Percentiles rank a stretch among this genome's conserved stretches.
These are phyloP conservation scores for Heptranchias perlo DNA, from an alignment of 2,113 vertebrate species.

Conservation along the genomic window DNA sequence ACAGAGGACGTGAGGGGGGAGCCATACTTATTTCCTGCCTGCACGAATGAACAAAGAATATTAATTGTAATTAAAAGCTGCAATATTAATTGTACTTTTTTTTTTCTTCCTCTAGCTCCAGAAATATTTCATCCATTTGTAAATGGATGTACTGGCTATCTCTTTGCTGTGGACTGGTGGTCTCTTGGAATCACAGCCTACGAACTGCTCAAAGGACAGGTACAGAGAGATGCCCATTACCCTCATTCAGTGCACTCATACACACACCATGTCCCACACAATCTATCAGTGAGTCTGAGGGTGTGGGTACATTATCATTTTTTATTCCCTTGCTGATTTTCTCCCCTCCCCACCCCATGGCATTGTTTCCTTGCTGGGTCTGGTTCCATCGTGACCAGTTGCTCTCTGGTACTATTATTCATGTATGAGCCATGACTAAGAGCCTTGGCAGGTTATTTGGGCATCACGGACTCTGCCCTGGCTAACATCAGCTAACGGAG, in stretches of 20 bases:
- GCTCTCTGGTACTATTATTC: neutral
- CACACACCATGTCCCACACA: neutral
- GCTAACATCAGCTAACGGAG: neutral
- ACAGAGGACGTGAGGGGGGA: neutral
- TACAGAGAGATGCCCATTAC: slow-evolving; percentile 43
- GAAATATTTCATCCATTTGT: slow-evolving; percentile 80
- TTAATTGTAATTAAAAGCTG: neutral
- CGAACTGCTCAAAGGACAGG: slow-evolving; percentile 86
- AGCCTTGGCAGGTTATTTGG: neutral
- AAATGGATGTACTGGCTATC: slow-evolving; percentile 71
- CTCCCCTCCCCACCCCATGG: neutral
- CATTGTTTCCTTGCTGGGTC: neutral
- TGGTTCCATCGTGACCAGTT: neutral
- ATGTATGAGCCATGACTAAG: neutral
- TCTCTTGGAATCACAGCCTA: slow-evolving; percentile 82
- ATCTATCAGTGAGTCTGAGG: neutral
- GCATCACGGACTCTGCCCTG: too few relatives aligned
- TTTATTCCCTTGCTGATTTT: neutral
- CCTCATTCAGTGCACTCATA: neutral
- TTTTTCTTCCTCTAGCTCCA: slow-evolving; percentile 62
- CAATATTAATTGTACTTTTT: neutral
- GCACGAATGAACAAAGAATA: neutral
- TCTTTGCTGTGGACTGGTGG: slow-evolving; percentile 78
- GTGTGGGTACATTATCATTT: neutral
- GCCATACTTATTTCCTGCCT: neutral